A percentile compares a stretch with the other conserved stretches of the same genome.
Evolutionary conservation across 1,140 invertebrate species (phyloP).

Genomic region (Philaenus spumarius): DNA sequence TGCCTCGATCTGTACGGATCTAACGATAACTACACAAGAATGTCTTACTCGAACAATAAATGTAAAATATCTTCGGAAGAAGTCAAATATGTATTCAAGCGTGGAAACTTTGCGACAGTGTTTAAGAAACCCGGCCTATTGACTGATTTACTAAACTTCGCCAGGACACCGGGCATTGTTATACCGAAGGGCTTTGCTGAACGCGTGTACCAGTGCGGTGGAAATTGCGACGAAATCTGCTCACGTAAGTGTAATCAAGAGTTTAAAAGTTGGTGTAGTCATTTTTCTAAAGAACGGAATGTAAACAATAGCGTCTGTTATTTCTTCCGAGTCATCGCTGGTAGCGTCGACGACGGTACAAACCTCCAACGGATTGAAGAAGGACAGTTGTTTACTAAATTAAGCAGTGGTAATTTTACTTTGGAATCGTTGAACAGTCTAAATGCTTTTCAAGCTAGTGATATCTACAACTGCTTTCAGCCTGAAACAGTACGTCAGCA

Average conservation of each 20-base stretch:
- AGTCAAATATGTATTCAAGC: neutral
- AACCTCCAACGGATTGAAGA: neutral
- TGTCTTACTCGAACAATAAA: neutral
- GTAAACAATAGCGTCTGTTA: neutral
- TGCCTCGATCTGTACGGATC: neutral
- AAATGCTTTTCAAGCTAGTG: neutral
- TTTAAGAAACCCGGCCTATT: constrained; percentile 6
- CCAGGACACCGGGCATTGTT: neutral
- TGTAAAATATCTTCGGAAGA: neutral
- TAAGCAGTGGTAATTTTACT: constrained; percentile 5
- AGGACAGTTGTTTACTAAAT: neutral
- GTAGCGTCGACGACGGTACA: neutral
- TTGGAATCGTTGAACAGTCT: constrained; percentile 1
- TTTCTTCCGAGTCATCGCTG: neutral
- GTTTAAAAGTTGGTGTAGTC: neutral
- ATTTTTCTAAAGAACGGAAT: neutral
- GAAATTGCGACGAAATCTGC: constrained; percentile 7
- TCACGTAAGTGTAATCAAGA: neutral
- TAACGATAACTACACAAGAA: neutral
- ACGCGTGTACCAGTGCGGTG: neutral
- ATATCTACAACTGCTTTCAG: constrained; percentile 4
- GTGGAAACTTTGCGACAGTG: neutral
- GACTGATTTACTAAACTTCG: neutral
- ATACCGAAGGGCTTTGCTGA: neutral
- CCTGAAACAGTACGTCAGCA: neutral